Evolutionary conservation across 92 coral and sea anemone genomes (phyloP), one percentile per base, ranked within the genome.

Genomic region (Montipora capitata): DNA sequence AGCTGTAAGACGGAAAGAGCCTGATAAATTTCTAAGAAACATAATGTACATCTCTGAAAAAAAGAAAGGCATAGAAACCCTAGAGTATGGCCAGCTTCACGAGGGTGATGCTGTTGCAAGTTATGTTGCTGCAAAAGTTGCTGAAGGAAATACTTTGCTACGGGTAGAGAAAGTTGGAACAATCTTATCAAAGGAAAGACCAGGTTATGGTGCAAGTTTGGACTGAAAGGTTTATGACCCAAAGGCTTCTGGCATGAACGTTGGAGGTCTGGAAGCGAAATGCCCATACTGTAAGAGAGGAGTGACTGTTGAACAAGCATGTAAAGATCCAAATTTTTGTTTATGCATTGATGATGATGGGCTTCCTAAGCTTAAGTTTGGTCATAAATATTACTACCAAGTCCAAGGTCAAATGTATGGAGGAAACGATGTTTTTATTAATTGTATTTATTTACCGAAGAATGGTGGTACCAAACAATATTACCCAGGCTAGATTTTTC

Each of bases 261-360:
- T 20, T 61, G 91, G 95, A 73, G 92, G 95, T 20, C 78, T 92
- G 49, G 92, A 92, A 87, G 85, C 85, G n/a, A 92, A 92, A 56
- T 92, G 92, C 83, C 92, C 92, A 16, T 84, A 40, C 71, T 84
- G 80, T 40, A 92, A 13, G 61, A 48, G 74, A 49, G 94, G 87
- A 15, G 35, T 71, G 78, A 70, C 87, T 10, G 63, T 79, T 49
- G 83, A 77, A 38, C 85, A 90, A 70, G 93, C 87, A 15, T 85
- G 90, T 62, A 54, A 41, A 39, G 84, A 61, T 61, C 67, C 35
- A 54, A 3, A 54, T 11, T 54, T 54, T 10, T 54, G 59, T 11
- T 54, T 54, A 11, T 54, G 2, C 14, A 61, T 61, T 3, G 67
- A 61, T 61, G 67, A 61, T 61, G 67, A 61, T 61, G 67, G 67